These are phyloP conservation scores for Dicyrtomina minuta DNA, from an alignment of 2,888 invertebrate genomes.

Conservation along the genomic window DNA sequence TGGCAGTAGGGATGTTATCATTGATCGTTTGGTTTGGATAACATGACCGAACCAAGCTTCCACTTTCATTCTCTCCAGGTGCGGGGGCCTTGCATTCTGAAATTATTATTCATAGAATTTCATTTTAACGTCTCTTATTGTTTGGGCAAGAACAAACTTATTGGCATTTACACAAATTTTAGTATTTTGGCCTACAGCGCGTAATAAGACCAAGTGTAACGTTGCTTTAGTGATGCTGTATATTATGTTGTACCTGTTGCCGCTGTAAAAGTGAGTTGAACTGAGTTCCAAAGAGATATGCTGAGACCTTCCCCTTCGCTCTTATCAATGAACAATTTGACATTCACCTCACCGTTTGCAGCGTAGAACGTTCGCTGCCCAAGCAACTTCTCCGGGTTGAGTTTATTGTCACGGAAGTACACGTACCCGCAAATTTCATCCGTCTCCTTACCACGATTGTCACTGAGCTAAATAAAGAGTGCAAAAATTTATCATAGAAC, in stretches of 20 bases:
- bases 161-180: too few relatives aligned
- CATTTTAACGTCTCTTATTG: too few relatives aligned
- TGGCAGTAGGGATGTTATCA: conserved; percentile 5
- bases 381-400: conserved; percentile 27
- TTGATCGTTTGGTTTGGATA: conserved; percentile 14
- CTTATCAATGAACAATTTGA: conserved; percentile 29
- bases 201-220: too few relatives aligned
- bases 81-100: too few relatives aligned
- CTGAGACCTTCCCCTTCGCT: conserved; percentile 19
- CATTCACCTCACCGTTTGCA: conserved; percentile 24
- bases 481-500: neutral
- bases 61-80: neutral
- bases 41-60: conserved; percentile 1
- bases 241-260: too few relatives aligned
- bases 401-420: conserved; percentile 11
- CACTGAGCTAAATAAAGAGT: conserved; percentile 4
- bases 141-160: too few relatives aligned
- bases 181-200: too few relatives aligned
- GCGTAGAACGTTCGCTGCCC: conserved; percentile 35
- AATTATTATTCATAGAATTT: too few relatives aligned
- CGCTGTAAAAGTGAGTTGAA: conserved; percentile 35
- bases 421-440: conserved; percentile 32
- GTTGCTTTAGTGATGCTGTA: too few relatives aligned
- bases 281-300: neutral
- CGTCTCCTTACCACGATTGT: conserved; percentile 7